Evolutionary conservation across 2,797 vertebrate species (phyloP).

Genomic region (Falco rusticolus): DNA sequence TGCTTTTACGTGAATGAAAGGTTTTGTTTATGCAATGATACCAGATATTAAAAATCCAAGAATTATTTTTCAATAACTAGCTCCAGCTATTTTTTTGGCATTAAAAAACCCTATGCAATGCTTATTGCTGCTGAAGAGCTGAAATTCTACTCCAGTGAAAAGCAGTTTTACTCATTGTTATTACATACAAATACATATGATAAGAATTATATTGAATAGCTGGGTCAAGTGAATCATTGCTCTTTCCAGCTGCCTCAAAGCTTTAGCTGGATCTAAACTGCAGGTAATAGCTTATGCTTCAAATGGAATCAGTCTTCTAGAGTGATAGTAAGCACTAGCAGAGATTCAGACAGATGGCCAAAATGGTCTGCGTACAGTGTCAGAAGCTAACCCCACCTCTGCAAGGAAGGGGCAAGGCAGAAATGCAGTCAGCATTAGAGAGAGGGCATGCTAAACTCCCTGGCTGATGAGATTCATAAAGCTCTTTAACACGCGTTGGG

Average conservation of each 20-base stretch:
- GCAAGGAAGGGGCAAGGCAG: background rate
- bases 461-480: constrained; percentile 20
- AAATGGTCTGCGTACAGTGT: background rate
- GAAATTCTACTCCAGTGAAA: background rate
- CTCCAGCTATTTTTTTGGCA: background rate
- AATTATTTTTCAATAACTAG: background rate
- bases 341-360: background rate
- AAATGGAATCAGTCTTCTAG: background rate
- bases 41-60: background rate
- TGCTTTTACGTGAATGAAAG: too few relatives aligned
- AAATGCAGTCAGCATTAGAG: background rate
- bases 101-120: fast-evolving
- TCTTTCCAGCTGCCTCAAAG: background rate
- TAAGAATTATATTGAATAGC: background rate
- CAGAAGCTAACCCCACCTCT: background rate
- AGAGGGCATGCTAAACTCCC: background rate
- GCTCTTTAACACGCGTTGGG: background rate
- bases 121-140: background rate
- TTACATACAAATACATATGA: background rate
- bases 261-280: background rate
- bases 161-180: background rate
- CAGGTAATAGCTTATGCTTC: background rate
- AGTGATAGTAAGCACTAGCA: background rate
- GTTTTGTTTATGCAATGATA: background rate
- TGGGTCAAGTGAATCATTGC: background rate